phyloP scores from a whole-genome alignment of 2,113 vertebrate species.

The Paratilapia polleni region DNA sequence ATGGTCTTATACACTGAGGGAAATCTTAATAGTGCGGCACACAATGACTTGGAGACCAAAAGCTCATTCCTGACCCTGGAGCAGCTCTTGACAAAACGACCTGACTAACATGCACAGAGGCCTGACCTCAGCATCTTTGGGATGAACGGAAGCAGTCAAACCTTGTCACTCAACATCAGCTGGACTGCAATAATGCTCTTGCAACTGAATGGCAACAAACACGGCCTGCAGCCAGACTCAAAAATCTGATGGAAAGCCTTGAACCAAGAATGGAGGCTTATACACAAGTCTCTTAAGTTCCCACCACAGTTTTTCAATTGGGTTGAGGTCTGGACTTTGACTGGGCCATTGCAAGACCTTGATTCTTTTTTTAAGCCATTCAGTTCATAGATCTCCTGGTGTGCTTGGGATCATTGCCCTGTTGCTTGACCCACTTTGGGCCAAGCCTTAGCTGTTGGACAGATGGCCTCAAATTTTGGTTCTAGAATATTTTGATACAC shows the following conservation, averaged over 20 bases:
- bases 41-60: rapidly evolving
- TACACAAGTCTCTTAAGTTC: no score
- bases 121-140: background rate
- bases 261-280: background rate
- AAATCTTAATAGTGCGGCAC: background rate
- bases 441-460: no score
- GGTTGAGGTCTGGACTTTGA: no score
- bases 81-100: background rate
- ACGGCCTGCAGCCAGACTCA: background rate
- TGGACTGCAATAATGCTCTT: background rate
- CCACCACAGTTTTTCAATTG: no score
- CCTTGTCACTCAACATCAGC: background rate
- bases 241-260: background rate
- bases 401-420: background rate
- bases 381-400: background rate
- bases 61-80: rapidly evolving
- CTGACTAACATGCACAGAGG: background rate
- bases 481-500: no score
- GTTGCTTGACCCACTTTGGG: background rate
- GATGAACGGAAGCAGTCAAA: background rate
- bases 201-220: background rate
- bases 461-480: background rate
- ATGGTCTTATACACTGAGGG: no score
- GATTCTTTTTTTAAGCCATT: background rate
- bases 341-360: background rate